These are phyloP conservation scores for Oophaga pumilio DNA, from an alignment of 2,113 vertebrate species.

Conservation along the genomic window DNA sequence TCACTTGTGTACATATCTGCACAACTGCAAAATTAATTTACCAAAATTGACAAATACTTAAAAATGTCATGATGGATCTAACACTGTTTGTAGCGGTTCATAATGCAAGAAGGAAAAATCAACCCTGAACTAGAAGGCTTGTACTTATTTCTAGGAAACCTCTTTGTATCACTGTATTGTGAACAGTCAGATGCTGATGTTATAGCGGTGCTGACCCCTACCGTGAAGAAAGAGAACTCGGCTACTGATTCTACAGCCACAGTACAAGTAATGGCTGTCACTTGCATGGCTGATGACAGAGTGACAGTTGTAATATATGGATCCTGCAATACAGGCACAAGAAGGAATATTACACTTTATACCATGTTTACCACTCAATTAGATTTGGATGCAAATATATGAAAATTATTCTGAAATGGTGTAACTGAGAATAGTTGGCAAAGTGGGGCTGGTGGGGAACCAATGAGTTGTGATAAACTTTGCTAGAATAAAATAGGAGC, in stretches of 20 bases:
- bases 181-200: not conserved
- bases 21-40: not conserved
- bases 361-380: too few relatives aligned
- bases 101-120: not conserved
- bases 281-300: not conserved
- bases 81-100: not conserved
- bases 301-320: not conserved
- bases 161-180: not conserved
- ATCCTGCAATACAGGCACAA: too few relatives aligned
- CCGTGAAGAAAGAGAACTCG: not conserved
- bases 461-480: too few relatives aligned
- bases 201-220: conserved; percentile 50
- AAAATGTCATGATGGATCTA: not conserved
- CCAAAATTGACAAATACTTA: too few relatives aligned
- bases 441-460: too few relatives aligned
- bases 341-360: too few relatives aligned
- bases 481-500: not conserved
- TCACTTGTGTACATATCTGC: not conserved
- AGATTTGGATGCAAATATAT: too few relatives aligned
- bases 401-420: too few relatives aligned
- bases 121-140: not conserved
- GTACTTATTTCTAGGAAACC: conserved; percentile 24
- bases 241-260: not conserved
- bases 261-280: not conserved
- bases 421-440: too few relatives aligned